Base-by-base conservation (phyloP, 2,888 invertebrate genomes). In the Epinotia demarniana region DNA sequence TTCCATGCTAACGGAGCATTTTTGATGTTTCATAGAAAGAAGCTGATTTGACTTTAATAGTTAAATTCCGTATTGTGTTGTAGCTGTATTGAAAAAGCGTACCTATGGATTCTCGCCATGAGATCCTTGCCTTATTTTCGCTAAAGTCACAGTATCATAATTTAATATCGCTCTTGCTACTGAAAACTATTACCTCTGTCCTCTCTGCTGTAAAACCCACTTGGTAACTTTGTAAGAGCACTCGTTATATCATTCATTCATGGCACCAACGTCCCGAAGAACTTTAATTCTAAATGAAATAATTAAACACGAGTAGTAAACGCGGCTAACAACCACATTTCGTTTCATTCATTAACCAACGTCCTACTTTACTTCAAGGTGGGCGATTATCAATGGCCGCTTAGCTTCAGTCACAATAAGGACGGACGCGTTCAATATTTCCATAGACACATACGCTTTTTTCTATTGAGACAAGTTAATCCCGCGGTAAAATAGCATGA, bases 401-500 rank as follows among this genome's bases (percentile, higher is more conserved):
- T 18, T 46, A 2, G 16, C 46, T 43, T n/a, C 16, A 60, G n/a
- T 58, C 18, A 19, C 46, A 46, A 33, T 3, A 69, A 69, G 27
- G 69, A 23, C 46, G 19, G 4, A 46, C 46, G 19, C 12, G 11
- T 19, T 16, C n/a, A 16, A n/a, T 8, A 23, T 6, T 43, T 27
- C 13, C 69, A 27, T 46, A 60, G 11, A 12, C 11, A 27, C 58
- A n/a, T 60, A 58, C 46, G 58, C n/a, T 60, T 12, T 69, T 12
- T 60, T 60, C n/a, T 19, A 23, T 16, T 46, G 9, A 69, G n/a
- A 46, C 46, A 49, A 73, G 77, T 78, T 78, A 78, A 79, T 80
- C 76, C 77, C 75, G 79, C 72, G 81, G 83, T 85, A 84, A 84
- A 88, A 88, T 86, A 87, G 84, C 81, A 82, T 79, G 83, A 82